Percentiles rank a stretch among this genome's conserved stretches.
phyloP scores from a whole-genome alignment of 2,113 vertebrate genomes.

The Oreochromis niloticus region DNA sequence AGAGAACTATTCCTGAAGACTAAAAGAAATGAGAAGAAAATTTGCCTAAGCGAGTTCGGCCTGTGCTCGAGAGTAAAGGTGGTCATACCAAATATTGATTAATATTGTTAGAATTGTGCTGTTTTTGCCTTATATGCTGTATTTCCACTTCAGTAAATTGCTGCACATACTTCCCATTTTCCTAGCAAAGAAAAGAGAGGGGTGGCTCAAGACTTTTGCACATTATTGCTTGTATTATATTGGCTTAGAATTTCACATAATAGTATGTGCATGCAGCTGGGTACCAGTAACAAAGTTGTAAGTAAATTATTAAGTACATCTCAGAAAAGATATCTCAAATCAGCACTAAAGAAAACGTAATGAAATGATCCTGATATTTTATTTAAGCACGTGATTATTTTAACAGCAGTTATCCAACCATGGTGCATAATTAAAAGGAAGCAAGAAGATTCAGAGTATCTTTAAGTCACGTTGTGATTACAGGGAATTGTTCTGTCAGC shows the following conservation, averaged over 20 bases:
- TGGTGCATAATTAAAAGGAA: background rate
- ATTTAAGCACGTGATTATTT: background rate
- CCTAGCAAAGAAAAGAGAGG: background rate
- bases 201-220: background rate
- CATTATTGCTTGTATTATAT: background rate
- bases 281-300: background rate
- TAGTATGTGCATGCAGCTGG: background rate
- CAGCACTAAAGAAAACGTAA: background rate
- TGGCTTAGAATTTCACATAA: background rate
- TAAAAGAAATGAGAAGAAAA: background rate
- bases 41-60: background rate
- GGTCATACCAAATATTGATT: background rate
- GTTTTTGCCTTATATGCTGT: background rate
- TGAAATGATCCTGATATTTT: background rate
- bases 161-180: background rate
- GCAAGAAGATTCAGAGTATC: background rate
- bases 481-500: background rate
- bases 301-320: background rate
- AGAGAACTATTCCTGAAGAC: background rate
- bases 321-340: background rate
- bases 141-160: background rate
- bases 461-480: background rate
- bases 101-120: background rate
- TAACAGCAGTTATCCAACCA: background rate
- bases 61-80: background rate